phyloP scores from a whole-genome alignment of 1,140 invertebrate genomes.

The Formica exsecta region DNA sequence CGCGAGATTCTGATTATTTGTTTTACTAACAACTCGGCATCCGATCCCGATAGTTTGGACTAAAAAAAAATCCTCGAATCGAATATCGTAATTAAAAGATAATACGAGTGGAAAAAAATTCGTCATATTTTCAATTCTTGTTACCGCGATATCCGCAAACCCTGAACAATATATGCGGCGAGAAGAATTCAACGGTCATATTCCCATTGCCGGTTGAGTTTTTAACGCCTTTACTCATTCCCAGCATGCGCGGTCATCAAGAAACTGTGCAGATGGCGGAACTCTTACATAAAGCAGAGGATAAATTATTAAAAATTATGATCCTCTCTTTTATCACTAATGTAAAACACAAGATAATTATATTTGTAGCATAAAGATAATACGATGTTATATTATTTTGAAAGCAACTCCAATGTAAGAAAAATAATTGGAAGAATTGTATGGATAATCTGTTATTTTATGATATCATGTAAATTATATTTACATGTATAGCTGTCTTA shows the following conservation, averaged over 20 bases:
- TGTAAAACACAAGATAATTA: not conserved
- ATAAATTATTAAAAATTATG: conserved; percentile 31
- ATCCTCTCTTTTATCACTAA: not conserved
- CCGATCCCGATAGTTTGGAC: not conserved
- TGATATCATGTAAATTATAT: not conserved
- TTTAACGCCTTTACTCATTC: conserved; percentile 85
- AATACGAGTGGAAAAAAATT: conserved; percentile 22
- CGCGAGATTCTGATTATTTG: not conserved
- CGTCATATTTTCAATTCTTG: conserved; percentile 59
- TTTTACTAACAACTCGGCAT: not conserved
- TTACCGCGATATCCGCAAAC: conserved; percentile 86
- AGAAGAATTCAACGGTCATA: conserved; percentile 99
- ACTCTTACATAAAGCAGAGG: not conserved
- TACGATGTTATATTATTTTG: not conserved
- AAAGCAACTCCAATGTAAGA: not conserved
- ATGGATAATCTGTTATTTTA: not conserved
- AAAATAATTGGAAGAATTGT: conserved; percentile 15
- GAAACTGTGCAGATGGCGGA: not conserved
- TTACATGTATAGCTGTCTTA: not conserved
- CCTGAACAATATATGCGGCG: conserved; percentile 96
- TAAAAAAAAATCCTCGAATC: conserved; percentile 18
- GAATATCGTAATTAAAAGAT: conserved; percentile 43
- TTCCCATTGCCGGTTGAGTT: conserved; percentile 97
- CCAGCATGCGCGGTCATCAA: not conserved
- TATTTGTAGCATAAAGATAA: not conserved